Evolutionary conservation across 2,888 invertebrate genomes (phyloP).

Genomic region (Taenaris catops): DNA sequence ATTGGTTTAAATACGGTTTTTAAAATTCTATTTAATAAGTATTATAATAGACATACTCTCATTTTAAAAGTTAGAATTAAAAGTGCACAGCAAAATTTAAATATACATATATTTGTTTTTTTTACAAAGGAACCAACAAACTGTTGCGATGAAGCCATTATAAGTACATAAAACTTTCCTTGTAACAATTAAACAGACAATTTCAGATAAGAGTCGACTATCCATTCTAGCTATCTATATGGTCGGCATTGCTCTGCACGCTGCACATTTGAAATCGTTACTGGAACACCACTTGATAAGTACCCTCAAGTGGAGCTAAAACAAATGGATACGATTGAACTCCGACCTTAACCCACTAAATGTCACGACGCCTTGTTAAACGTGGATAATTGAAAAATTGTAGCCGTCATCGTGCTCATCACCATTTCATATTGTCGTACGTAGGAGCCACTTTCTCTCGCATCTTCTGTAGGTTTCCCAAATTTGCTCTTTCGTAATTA

Average conservation of each 20-base stretch:
- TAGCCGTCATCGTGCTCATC: constrained; percentile 27
- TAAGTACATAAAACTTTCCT: constrained; percentile 9
- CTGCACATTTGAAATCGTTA: constrained; percentile 7
- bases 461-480: neutral
- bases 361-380: constrained; percentile 47
- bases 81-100: too few species aligned
- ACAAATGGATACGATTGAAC: constrained; percentile 17
- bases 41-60: too few species aligned
- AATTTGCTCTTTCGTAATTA: too few species aligned
- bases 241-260: neutral
- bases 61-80: too few species aligned
- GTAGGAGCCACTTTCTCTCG: constrained; percentile 21
- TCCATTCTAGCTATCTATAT: constrained; percentile 7
- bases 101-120: too few species aligned
- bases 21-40: too few species aligned
- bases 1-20: too few species aligned
- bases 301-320: constrained; percentile 4
- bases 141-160: neutral
- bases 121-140: too few species aligned
- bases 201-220: constrained; percentile 9
- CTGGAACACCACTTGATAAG: constrained; percentile 7
- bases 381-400: constrained; percentile 43
- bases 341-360: constrained; percentile 35
- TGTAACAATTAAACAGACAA: constrained; percentile 7
- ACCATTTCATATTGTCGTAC: constrained; percentile 18